Conservation (phyloP, 2,888 invertebrate genomes). For the Heteropelma amictum region DNA sequence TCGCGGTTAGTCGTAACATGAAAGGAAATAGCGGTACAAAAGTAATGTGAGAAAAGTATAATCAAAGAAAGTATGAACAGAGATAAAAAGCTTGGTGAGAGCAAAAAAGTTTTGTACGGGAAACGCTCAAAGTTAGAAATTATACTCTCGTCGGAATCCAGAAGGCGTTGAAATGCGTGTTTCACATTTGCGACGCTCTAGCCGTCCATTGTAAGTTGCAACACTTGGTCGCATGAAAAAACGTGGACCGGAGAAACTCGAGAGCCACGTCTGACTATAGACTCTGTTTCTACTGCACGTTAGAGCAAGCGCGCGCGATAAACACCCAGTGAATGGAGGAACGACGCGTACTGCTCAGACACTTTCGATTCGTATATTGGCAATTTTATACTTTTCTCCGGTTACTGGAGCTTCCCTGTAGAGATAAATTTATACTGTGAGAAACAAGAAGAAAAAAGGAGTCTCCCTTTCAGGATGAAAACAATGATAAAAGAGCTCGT, state of each 20-base stretch:
- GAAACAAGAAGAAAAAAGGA: neutral
- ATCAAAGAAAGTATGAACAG: neutral
- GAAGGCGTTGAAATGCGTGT: conserved; percentile 9
- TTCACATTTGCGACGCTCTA: neutral
- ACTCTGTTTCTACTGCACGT: conserved; percentile 17
- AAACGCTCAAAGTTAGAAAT: conserved; percentile 21
- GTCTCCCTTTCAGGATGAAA: neutral
- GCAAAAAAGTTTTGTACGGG: neutral
- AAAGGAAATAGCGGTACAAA: neutral
- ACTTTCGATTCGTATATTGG: neutral
- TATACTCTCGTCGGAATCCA: conserved; percentile 17
- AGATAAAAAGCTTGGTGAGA: neutral
- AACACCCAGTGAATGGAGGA: neutral
- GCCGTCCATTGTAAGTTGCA: neutral
- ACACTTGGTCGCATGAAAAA: neutral
- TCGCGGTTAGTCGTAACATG: no score
- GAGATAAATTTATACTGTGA: neutral
- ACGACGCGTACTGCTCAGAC: neutral
- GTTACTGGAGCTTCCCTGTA: neutral
- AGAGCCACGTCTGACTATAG: conserved; percentile 23
- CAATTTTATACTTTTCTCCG: conserved; percentile 15
- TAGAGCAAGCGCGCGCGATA: neutral
- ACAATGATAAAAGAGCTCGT: neutral
- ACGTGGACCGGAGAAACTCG: neutral
- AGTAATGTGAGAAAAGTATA: neutral